These are phyloP conservation scores for Beris chalybata DNA, from an alignment of 2,888 invertebrate species.

Conservation along the genomic window DNA sequence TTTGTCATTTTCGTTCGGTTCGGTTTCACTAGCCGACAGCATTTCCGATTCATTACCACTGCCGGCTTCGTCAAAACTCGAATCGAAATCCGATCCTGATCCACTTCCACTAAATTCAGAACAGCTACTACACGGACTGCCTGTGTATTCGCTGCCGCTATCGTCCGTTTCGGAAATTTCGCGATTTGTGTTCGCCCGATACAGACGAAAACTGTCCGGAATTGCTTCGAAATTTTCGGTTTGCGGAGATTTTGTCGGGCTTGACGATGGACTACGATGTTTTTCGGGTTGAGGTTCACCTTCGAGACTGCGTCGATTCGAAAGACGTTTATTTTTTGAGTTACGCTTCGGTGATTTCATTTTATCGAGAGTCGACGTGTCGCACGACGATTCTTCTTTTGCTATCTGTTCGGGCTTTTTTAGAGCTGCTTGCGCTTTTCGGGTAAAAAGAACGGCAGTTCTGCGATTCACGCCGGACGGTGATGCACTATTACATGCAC, in stretches of 20 bases:
- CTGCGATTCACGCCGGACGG: conserved; percentile 58
- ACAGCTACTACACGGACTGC: conserved; percentile 56
- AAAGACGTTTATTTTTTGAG: conserved; percentile 49
- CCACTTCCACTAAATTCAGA: conserved; percentile 54
- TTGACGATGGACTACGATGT: conserved; percentile 41
- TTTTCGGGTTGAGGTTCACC: conserved; percentile 38
- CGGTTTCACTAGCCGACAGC: conserved; percentile 41
- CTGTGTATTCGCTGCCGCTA: conserved; percentile 50
- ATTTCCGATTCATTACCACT: conserved; percentile 51
- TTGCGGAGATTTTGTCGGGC: conserved; percentile 51
- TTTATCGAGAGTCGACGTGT: conserved; percentile 42
- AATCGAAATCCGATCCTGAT: conserved; percentile 52
- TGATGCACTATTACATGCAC: conserved; percentile 51
- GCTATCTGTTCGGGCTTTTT: conserved; percentile 50
- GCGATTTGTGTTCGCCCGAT: conserved; percentile 56
- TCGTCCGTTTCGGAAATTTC: conserved; percentile 55
- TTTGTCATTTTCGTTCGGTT: conserved; percentile 40
- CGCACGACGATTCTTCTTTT: conserved; percentile 42
- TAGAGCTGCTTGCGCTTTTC: conserved; percentile 67
- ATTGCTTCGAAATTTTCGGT: conserved; percentile 46
- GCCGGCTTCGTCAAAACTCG: conserved; percentile 53
- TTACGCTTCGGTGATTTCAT: conserved; percentile 53
- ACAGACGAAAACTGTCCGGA: conserved; percentile 61
- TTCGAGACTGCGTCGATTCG: conserved; percentile 43
- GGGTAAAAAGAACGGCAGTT: conserved; percentile 76